Conservation (phyloP, 2,888 invertebrate species). For the Ormyrus thymus region DNA sequence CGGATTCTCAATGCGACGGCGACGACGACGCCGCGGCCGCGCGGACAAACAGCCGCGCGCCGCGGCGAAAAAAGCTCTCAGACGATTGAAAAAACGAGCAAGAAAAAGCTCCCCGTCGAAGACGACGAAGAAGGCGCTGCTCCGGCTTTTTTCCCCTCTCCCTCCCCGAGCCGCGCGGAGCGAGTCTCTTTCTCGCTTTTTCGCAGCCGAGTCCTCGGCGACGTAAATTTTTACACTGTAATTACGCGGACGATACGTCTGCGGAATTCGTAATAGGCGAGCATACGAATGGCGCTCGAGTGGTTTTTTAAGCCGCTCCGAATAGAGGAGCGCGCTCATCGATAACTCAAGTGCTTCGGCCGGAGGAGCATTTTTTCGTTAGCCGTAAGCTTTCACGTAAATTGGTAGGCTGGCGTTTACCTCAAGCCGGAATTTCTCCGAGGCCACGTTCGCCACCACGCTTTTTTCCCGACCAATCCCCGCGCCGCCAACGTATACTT, state of each 20-base stretch:
- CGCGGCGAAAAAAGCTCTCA: conserved; percentile 32
- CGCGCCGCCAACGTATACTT: too few species aligned
- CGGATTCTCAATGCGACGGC: too few species aligned
- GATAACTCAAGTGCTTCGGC: conserved; percentile 46
- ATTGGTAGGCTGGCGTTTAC: conserved; percentile 35
- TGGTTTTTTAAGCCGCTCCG: conserved; percentile 47
- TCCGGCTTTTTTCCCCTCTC: conserved; percentile 23
- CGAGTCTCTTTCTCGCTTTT: not conserved
- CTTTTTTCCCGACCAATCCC: not conserved
- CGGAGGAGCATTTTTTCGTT: conserved; percentile 38
- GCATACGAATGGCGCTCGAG: conserved; percentile 55
- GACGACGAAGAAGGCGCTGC: conserved; percentile 17
- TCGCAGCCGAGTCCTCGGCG: conserved; percentile 39
- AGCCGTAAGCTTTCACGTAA: conserved; percentile 35
- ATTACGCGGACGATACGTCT: conserved; percentile 69
- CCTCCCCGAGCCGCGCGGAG: not conserved
- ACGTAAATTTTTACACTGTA: conserved; percentile 70
- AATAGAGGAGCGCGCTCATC: conserved; percentile 39
- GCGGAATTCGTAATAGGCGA: conserved; percentile 66
- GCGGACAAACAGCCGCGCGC: too few species aligned
- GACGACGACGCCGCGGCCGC: too few species aligned
- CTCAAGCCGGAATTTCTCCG: conserved; percentile 24
- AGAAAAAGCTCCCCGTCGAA: not conserved
- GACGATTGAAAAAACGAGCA: conserved; percentile 28
- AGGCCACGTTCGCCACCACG: not conserved